Evolutionary conservation across 2,888 invertebrate species (phyloP).

Genomic region (Microlaimidae sp.): DNA sequence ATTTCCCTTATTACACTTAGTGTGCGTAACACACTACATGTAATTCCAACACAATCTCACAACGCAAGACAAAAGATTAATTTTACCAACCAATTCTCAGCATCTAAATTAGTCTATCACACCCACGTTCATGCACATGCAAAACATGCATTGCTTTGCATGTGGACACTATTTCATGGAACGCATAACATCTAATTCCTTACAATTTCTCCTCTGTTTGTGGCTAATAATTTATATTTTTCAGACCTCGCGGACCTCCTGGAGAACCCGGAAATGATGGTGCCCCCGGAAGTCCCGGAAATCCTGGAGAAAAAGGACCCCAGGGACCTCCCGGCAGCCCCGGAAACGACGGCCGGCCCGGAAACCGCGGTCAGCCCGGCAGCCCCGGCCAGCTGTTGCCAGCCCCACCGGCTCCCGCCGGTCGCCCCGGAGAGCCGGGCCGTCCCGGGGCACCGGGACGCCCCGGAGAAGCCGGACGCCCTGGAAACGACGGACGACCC

Average conservation of each 20-base stretch:
- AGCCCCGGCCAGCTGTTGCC: background rate
- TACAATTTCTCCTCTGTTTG: too few species aligned
- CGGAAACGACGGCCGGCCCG: background rate
- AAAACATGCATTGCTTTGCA: too few species aligned
- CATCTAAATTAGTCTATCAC: too few species aligned
- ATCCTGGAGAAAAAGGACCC: constrained; percentile 1
- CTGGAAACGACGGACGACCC: background rate
- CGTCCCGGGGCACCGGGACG: background rate
- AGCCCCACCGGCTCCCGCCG: background rate
- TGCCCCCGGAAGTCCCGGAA: background rate
- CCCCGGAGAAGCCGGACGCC: background rate
- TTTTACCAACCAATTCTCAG: too few species aligned
- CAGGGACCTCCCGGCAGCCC: background rate
- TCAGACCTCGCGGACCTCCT: background rate
- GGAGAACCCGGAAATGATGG: background rate
- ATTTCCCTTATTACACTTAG: too few species aligned
- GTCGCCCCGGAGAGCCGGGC: background rate
- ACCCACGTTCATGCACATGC: too few species aligned
- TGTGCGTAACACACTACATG: too few species aligned
- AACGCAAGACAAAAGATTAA: too few species aligned
- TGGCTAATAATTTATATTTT: too few species aligned
- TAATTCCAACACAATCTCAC: too few species aligned
- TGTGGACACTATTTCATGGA: too few species aligned
- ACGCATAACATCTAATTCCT: too few species aligned
- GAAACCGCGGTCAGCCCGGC: background rate